Conservation (phyloP, 2,888 invertebrate species). For the Spilarctia lutea region DNA sequence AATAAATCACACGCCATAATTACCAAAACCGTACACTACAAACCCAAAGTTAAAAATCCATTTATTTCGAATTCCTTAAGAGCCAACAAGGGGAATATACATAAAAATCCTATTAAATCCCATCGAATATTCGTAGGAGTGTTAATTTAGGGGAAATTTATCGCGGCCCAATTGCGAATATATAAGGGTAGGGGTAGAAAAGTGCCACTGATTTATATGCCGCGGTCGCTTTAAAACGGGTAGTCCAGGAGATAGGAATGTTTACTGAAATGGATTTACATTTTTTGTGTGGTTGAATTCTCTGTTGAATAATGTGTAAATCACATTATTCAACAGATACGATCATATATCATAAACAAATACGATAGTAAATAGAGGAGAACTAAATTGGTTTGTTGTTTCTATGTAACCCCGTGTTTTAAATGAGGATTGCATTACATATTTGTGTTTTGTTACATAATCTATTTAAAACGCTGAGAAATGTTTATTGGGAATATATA, state of each 20-base stretch:
- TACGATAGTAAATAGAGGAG: not conserved
- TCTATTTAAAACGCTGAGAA: no score
- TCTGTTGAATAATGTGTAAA: slow-evolving; percentile 4
- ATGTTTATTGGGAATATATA: no score
- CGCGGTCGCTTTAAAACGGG: slow-evolving; percentile 51
- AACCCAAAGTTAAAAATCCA: slow-evolving; percentile 20
- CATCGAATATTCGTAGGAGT: slow-evolving; percentile 57
- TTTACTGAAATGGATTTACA: slow-evolving; percentile 11
- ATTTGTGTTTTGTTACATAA: no score
- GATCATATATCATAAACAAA: not conserved
- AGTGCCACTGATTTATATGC: slow-evolving; percentile 67
- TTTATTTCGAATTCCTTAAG: slow-evolving; percentile 35
- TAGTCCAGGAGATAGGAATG: slow-evolving; percentile 26
- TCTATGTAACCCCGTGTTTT: not conserved
- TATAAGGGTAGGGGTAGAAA: slow-evolving; percentile 65
- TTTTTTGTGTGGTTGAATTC: slow-evolving; percentile 5
- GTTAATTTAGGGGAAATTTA: slow-evolving; percentile 72
- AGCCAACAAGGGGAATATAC: slow-evolving; percentile 31
- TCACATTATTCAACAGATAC: no score
- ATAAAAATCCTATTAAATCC: slow-evolving; percentile 57
- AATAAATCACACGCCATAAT: not conserved
- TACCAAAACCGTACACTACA: not conserved
- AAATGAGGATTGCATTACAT: not conserved
- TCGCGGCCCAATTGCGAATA: slow-evolving; percentile 69
- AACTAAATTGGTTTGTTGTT: not conserved